These are phyloP conservation scores for Drosophila maculinotata DNA, from an alignment of 2,888 invertebrate species.

Conservation along the genomic window DNA sequence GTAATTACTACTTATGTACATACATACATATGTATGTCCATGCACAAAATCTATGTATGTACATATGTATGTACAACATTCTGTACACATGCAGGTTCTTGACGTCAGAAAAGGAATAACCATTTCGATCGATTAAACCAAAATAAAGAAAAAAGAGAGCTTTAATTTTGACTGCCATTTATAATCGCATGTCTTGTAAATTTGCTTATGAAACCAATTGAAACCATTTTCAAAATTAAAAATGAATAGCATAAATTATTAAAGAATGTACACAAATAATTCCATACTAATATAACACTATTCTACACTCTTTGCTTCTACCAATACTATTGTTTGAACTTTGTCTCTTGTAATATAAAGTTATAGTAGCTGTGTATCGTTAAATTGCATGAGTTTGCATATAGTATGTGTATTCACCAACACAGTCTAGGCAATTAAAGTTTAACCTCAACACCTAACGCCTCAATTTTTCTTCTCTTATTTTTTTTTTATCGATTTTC, in stretches of 20 bases:
- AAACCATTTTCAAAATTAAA: too few relatives aligned
- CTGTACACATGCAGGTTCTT: slow-evolving; percentile 23
- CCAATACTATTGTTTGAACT: too few relatives aligned
- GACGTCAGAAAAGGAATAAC: slow-evolving; percentile 52
- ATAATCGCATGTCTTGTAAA: too few relatives aligned
- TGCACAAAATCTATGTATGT: slow-evolving; percentile 6
- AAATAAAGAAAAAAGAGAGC: slow-evolving; percentile 2
- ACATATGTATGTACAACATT: background rate
- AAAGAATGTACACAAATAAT: too few relatives aligned
- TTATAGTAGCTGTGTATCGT: background rate
- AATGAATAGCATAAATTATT: too few relatives aligned
- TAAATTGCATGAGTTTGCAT: background rate
- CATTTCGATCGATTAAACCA: slow-evolving; percentile 58
- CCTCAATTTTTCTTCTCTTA: slow-evolving; percentile 42
- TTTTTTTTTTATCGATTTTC: slow-evolving; percentile 62
- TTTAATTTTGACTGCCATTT: slow-evolving; percentile 5
- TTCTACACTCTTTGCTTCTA: too few relatives aligned
- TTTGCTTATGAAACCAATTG: too few relatives aligned
- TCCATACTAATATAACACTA: too few relatives aligned
- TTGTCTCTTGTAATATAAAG: too few relatives aligned
- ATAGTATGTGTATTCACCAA: background rate
- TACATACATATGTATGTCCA: slow-evolving; percentile 9
- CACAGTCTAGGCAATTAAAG: slow-evolving; percentile 20
- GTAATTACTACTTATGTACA: slow-evolving; percentile 53
- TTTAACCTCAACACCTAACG: slow-evolving; percentile 28